Percentiles rank a stretch among this genome's conserved stretches.
Conservation (phyloP, 2,113 vertebrate species). For the Grantiella picta region DNA sequence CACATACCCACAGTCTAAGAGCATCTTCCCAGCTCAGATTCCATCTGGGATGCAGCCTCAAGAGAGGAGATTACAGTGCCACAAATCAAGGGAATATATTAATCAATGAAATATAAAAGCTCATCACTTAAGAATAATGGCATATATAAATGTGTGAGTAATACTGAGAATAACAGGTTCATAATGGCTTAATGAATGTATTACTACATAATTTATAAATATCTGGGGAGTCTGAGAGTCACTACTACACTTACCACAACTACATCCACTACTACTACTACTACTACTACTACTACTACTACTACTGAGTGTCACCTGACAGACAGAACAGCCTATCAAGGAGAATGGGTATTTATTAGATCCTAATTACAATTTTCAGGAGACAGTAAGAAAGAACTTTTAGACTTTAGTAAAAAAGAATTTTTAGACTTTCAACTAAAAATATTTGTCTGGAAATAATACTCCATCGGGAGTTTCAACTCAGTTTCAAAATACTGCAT, state of each 20-base stretch:
- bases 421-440: not conserved
- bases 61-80: not conserved
- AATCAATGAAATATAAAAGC: not conserved
- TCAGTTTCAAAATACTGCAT: not conserved
- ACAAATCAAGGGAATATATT: not conserved
- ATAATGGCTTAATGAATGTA: constrained; percentile 1
- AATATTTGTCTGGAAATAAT: not conserved
- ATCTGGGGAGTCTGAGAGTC: not conserved
- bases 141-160: not conserved
- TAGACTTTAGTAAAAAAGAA: no score
- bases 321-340: not conserved
- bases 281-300: not conserved
- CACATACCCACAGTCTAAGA: not conserved
- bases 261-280: not conserved
- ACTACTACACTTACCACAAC: not conserved
- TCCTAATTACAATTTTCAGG: not conserved
- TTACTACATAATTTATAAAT: not conserved
- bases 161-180: not conserved
- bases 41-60: not conserved
- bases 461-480: not conserved
- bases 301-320: not conserved
- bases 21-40: not conserved
- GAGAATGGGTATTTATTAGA: not conserved
- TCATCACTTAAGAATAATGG: not conserved
- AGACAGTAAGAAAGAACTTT: not conserved